Base-by-base conservation (phyloP, 2,797 vertebrate genomes). In the Pachyuromys duprasi region DNA sequence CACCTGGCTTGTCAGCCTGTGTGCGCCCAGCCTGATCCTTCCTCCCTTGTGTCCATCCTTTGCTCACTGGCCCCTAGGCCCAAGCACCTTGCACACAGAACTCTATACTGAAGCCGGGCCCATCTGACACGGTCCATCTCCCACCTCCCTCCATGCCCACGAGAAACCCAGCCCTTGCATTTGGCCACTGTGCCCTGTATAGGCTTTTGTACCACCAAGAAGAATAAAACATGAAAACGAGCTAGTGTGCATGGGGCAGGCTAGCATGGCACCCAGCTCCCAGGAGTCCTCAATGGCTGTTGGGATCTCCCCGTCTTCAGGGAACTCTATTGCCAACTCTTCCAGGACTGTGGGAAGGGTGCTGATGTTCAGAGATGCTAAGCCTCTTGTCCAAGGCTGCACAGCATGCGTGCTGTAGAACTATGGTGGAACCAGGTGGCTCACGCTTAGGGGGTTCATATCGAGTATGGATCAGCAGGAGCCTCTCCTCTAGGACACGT, bases 261-360 rank as follows among this genome's bases (percentile, higher is more conserved):
- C 65, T 26, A 22, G 2, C 42, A 2, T 5, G 18, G 65, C 36
- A 18, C 8, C 6, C 33, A 28, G 67, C 31, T n/a, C 24, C 8
- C 36, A 13, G 36, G 24, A 5, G 24, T 65, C 15, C 28, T 2
- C 9, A 14, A 2, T 1, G 1, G 0, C 2, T 1, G 4, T 0
- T 5, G n/a, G 65, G 55, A 11, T 42, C 8, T 24, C 13, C 12
- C 28, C 5, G 14, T 45, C 24, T 65, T 28, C 5, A 8, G 18
- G 13, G 28, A 13, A 2, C 18, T 0, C 6, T 0, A 0, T 17
- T 12, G 1, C 42, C 0, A 4, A 9, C 20, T 42, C 55, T 74
- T 31, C 33, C 33, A 33, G 65, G 65, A 69, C 20, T 0, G 7
- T 22, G 36, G 4, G 3, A 24, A 36, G 60, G 26, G 26, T 12